Base-by-base conservation (phyloP, 1,140 invertebrate genomes). In the Diorhabda elongata region DNA sequence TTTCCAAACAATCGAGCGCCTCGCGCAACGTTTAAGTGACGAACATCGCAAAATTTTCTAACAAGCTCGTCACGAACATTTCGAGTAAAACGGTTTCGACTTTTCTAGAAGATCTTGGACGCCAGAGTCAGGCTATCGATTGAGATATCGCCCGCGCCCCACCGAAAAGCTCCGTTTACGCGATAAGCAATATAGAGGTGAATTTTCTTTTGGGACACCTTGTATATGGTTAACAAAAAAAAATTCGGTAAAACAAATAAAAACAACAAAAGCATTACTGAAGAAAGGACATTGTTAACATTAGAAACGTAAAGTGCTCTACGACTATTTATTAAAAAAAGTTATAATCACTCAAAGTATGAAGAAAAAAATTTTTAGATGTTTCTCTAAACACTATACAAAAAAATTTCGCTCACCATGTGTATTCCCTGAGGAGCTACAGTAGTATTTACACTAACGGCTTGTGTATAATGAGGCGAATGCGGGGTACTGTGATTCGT, bases 401-500 rank as follows among this genome's bases (percentile, higher is more conserved):
- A 60, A 59, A 60, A 3, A 8, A 42, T 62, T 4, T 62, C 61
- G 73, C 79, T 80, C 74, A 83, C 81, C 78, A 84, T 84, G 78
- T 85, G 83, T 74, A 85, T 75, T 76, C 81, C 82, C 75, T 84
- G 81, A 75, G 81, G 79, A 71, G 81, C 80, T 62, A 69, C 76
- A 74, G 79, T 82, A 66, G 81, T 76, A 67, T 84, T 79, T 78
- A 80, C 61, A 79, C 79, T 73, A 81, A 84, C 81, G 60, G 79
- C 75, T 72, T 84, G 87, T 74, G 84, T 85, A 59, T 84, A 85
- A 68, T 84, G 85, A 60, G 82, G 84, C 41, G 83, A 82, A 73
- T 83, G 85, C 52, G 85, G 81, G 67, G 79, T 79, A 73, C 77
- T 81, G 68, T 82, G 79, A 76, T 81, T 81, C 52, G 81, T 79